Conservation (phyloP, 1,140 invertebrate genomes). For the Eriosoma lanigerum region DNA sequence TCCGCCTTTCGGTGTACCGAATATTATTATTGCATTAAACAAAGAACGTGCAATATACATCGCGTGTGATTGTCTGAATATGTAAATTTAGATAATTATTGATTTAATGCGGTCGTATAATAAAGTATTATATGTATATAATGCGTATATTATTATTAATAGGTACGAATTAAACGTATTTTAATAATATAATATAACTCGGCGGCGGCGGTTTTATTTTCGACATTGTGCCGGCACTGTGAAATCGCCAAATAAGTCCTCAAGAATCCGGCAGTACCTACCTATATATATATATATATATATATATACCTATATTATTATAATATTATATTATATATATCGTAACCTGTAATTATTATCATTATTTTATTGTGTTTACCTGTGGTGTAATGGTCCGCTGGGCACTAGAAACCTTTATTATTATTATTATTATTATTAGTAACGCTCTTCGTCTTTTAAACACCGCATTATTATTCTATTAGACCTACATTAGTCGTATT, state of each 20-base stretch:
- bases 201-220: too few species aligned
- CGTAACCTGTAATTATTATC: neutral
- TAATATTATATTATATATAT: too few species aligned
- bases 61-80: neutral
- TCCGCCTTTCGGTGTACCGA: neutral
- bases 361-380: slow-evolving; percentile 6
- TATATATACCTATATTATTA: too few species aligned
- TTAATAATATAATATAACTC: slow-evolving; percentile 21
- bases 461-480: slow-evolving; percentile 12
- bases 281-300: too few species aligned
- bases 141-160: neutral
- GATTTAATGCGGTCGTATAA: slow-evolving; percentile 5
- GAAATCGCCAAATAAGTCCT: slow-evolving; percentile 10
- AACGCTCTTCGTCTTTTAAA: slow-evolving; percentile 6
- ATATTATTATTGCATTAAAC: neutral
- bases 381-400: neutral
- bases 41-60: neutral
- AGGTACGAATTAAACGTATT: neutral
- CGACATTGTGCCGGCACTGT: too few species aligned
- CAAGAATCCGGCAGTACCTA: neutral
- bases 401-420: neutral
- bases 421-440: too few species aligned
- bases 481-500: neutral
- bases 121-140: too few species aligned
- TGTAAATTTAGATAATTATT: slow-evolving; percentile 18